Base-by-base conservation (phyloP, 2,888 invertebrate species). In the Microdon myrmicae region DNA sequence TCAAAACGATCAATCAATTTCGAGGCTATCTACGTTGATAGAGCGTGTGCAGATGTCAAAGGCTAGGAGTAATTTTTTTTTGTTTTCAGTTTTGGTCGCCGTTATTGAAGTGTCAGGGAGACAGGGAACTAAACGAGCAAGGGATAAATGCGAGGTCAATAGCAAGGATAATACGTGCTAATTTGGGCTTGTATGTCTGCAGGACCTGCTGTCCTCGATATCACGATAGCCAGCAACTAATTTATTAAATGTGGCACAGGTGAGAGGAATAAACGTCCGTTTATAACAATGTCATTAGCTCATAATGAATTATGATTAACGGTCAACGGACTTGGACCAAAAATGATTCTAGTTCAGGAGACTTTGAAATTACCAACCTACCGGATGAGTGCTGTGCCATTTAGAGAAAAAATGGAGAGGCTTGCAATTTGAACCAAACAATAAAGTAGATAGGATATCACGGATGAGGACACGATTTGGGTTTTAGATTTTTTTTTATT, bases 1-100 rank as follows among this genome's bases (percentile, higher is more conserved):
- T n/a, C n/a, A n/a, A 64, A 64, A 32, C 64, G 64, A 67, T 67
- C 67, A 67, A 67, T 67, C 67, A 67, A 58, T 47, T 64, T 12
- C 12, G 14, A 19, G 29, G 39, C 44, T 51, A 44, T 34, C 28
- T 39, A 25, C 37, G 41, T 51, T 47, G 14, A 2, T 23, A 9
- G 4, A 39, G 17, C 10, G 8, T 14, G n/a, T 38, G 16, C 49
- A 38, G 32, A 39, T 39, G 12, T 23, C 16, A 39, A 45, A 19
- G 17, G 10, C 23, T 25, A 13, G 14, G 17, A 16, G 9, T 25
- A 6, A 16, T 28, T 22, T 19, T 41, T 28, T 53, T 43, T 51
- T 14, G 17, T 55, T 47, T 55, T 55, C 55, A 47, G 47, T 47
- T 47, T 55, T 55, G 20, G 26, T 37, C 19, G 23, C 31, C 23